These are phyloP conservation scores for Amia ocellicauda DNA, from an alignment of 2,113 vertebrate species.

Conservation along the genomic window DNA sequence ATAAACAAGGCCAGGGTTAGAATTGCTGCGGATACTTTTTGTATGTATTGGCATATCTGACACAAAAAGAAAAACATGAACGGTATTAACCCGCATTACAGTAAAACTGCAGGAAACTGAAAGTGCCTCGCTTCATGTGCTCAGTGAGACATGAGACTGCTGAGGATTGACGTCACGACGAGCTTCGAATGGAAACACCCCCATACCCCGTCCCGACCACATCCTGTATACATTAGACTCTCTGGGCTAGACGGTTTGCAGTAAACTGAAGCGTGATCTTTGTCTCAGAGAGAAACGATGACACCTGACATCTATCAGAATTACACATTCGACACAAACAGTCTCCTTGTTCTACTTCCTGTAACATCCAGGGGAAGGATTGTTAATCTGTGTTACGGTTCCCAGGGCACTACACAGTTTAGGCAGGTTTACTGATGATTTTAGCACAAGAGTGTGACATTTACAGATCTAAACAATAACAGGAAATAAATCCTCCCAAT, in stretches of 20 bases:
- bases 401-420: too few species aligned
- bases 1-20: too few species aligned
- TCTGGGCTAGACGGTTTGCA: neutral
- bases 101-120: neutral
- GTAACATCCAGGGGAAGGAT: too few species aligned
- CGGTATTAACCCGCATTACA: neutral
- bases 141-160: neutral
- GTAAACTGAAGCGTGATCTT: neutral
- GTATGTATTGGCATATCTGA: too few species aligned
- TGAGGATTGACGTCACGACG: neutral
- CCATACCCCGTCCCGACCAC: neutral
- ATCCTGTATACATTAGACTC: neutral
- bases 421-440: too few species aligned
- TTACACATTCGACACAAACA: neutral
- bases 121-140: neutral
- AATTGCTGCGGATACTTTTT: too few species aligned
- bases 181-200: conserved; percentile 4
- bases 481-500: too few species aligned
- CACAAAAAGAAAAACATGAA: too few species aligned
- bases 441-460: too few species aligned
- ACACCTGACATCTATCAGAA: neutral
- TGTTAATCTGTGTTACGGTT: too few species aligned
- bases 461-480: too few species aligned
- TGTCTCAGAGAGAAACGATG: neutral
- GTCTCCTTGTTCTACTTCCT: too few species aligned